phyloP scores from a whole-genome alignment of 2,888 invertebrate species.

The Ophion ellenae region DNA sequence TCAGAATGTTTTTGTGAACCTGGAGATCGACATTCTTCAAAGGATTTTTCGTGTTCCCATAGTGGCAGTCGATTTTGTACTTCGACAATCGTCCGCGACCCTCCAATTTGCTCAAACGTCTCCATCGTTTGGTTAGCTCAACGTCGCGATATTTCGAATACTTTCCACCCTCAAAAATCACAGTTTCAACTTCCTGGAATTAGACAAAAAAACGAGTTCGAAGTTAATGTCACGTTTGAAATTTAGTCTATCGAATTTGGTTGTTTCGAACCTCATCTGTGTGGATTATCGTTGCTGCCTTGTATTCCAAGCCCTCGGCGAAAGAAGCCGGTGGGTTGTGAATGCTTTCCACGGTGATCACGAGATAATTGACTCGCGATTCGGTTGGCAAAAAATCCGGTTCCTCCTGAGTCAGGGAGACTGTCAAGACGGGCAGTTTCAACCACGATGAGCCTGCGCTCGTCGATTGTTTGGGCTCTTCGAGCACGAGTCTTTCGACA shows the following conservation, averaged over 20 bases:
- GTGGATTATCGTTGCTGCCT: slow-evolving; percentile 71
- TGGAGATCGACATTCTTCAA: slow-evolving; percentile 69
- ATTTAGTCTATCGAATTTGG: neutral
- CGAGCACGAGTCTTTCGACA: slow-evolving; percentile 72
- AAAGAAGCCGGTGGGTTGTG: slow-evolving; percentile 73
- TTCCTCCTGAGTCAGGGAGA: slow-evolving; percentile 63
- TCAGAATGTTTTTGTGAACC: slow-evolving; percentile 61
- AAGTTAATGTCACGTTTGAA: neutral
- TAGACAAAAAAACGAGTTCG: neutral
- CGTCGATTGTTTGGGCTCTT: slow-evolving; percentile 64
- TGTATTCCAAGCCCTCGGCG: slow-evolving; percentile 69
- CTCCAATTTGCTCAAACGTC: slow-evolving; percentile 69
- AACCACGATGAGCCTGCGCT: slow-evolving; percentile 70
- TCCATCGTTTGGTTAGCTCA: slow-evolving; percentile 75
- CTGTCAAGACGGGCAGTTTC: slow-evolving; percentile 73
- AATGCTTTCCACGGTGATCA: slow-evolving; percentile 76
- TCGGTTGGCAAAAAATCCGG: slow-evolving; percentile 57
- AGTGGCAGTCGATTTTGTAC: slow-evolving; percentile 74
- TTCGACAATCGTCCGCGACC: slow-evolving; percentile 75
- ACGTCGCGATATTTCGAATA: slow-evolving; percentile 70
- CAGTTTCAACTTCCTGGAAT: slow-evolving; percentile 55
- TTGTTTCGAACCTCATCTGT: slow-evolving; percentile 68
- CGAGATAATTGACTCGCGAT: slow-evolving; percentile 70
- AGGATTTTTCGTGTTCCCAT: slow-evolving; percentile 68
- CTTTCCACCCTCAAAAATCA: slow-evolving; percentile 72